These are phyloP conservation scores for Epinephelus coioides DNA, from an alignment of 2,797 vertebrate species.

Conservation along the genomic window DNA sequence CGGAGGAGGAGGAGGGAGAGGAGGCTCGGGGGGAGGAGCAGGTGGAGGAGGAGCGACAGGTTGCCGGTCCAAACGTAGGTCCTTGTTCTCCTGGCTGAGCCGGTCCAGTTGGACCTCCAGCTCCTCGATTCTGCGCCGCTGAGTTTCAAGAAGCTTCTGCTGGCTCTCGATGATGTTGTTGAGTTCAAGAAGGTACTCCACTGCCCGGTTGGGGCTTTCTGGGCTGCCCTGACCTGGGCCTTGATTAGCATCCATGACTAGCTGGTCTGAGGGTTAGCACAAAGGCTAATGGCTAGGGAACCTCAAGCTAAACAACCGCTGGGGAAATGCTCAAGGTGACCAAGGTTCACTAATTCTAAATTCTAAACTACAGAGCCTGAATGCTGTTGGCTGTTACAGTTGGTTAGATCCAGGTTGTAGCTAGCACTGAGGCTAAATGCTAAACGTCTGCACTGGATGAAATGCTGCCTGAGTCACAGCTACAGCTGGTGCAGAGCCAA, in stretches of 20 bases:
- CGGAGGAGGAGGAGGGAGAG: conserved; percentile 76
- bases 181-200: conserved; percentile 95
- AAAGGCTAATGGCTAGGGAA: conserved; percentile 23
- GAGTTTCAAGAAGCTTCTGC: conserved; percentile 94
- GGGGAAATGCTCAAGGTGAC: background rate
- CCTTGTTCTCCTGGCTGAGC: conserved; percentile 93
- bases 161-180: conserved; percentile 97
- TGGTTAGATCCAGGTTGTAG: conserved; percentile 19
- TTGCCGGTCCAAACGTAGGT: conserved; percentile 88
- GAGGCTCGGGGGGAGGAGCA: conserved; percentile 69
- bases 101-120: conserved; percentile 93
- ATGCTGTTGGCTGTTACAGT: conserved; percentile 27
- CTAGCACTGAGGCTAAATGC: background rate
- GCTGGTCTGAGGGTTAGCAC: conserved; percentile 23
- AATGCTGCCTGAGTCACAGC: conserved; percentile 40
- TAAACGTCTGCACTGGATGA: conserved; percentile 15
- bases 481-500: conserved; percentile 40
- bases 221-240: conserved; percentile 77
- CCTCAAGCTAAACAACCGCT: background rate
- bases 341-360: background rate
- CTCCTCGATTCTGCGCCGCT: conserved; percentile 92
- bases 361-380: conserved; percentile 3
- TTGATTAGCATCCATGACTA: conserved; percentile 79
- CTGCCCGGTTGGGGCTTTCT: conserved; percentile 92
- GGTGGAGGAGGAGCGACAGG: conserved; percentile 66